phyloP scores from a whole-genome alignment of 2,797 vertebrate species.

The Arremon aurantiirostris region DNA sequence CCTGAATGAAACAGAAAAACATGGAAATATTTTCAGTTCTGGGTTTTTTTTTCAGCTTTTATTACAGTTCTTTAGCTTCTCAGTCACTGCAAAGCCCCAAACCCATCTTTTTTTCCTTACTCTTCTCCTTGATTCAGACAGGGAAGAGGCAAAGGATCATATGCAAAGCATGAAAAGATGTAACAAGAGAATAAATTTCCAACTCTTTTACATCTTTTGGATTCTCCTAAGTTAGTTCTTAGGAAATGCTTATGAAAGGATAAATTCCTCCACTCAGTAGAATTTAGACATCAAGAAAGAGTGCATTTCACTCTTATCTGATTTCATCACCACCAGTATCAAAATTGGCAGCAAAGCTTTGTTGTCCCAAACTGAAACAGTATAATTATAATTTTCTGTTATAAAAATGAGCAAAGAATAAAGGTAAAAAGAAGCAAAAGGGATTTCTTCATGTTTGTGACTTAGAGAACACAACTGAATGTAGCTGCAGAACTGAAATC shows the following conservation, averaged over 20 bases:
- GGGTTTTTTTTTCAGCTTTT: background rate
- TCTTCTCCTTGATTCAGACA: background rate
- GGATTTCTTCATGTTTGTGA: background rate
- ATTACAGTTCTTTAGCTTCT: background rate
- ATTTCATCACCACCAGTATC: background rate
- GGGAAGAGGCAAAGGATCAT: background rate
- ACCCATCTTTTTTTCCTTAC: rapidly evolving
- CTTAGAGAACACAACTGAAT: background rate
- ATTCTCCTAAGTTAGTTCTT: background rate
- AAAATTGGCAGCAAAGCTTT: background rate
- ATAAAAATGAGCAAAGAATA: background rate
- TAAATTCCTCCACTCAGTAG: background rate
- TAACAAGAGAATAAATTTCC: background rate
- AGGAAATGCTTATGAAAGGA: background rate
- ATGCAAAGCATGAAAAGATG: background rate
- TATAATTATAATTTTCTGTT: background rate
- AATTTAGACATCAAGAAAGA: background rate
- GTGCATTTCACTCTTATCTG: background rate
- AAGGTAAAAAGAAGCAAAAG: background rate
- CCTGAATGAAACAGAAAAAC: background rate
- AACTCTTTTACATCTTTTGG: background rate
- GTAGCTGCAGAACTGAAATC: background rate
- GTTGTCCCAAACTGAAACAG: background rate
- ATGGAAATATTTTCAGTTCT: background rate
- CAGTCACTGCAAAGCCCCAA: background rate